Conservation (phyloP, 2,888 invertebrate species). For the Kuschelorhynchus macadamiae region DNA sequence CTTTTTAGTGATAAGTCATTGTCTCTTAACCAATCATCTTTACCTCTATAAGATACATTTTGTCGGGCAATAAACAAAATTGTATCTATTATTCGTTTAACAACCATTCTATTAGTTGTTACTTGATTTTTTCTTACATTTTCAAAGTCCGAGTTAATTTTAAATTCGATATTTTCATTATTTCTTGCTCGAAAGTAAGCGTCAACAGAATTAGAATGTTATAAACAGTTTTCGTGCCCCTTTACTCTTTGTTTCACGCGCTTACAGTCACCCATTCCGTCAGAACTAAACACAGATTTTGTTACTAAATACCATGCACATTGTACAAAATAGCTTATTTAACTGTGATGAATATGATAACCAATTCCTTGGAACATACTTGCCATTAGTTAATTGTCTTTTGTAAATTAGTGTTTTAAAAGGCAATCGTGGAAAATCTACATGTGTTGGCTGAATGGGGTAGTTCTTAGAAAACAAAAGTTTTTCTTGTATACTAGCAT, state of each 20-base stretch:
- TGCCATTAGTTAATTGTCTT: background rate
- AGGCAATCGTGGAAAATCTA: background rate
- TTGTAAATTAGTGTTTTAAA: constrained; percentile 1
- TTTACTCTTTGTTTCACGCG: background rate
- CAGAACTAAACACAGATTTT: background rate
- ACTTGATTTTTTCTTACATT: no score
- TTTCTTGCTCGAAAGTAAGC: no score
- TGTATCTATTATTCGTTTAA: no score
- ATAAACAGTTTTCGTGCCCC: no score
- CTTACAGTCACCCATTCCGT: background rate
- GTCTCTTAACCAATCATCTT: no score
- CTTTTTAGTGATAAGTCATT: no score
- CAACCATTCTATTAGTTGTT: no score
- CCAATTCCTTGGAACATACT: constrained; percentile 1
- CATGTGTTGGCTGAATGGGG: background rate
- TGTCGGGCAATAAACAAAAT: background rate
- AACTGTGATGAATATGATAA: background rate
- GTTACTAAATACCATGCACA: constrained; percentile 1
- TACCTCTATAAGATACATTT: background rate
- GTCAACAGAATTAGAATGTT: no score
- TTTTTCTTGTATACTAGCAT: background rate
- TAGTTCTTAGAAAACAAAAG: background rate
- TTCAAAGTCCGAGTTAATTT: no score
- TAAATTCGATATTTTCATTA: no score
- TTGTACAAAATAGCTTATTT: background rate